Evolutionary conservation across 2,113 vertebrate species (phyloP), one percentile per base, ranked within the genome.

Genomic region (Microtus oregoni): DNA sequence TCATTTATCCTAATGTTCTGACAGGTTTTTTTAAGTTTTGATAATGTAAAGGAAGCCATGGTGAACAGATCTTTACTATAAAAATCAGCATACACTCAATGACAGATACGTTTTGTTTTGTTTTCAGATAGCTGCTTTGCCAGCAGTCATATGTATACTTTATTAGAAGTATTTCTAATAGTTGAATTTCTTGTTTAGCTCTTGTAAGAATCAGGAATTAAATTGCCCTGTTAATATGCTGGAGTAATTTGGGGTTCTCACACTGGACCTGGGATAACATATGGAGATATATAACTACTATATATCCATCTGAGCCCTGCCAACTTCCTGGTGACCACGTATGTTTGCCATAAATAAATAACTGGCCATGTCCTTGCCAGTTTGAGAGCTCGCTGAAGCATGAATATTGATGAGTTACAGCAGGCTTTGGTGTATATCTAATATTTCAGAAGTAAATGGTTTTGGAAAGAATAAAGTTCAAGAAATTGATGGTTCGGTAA

Each of bases 131-230:
- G 44, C 26, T 92, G 22, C 14, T 83, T 94, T 88, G 35, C 30
- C 13, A 76, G 38, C 6, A 87, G 6, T 44, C 14, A 35, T 15
- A 7, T 67, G 78, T 55, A 47, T 67, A 86, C 14, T 44, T 82
- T 38, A 87, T 32, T 79, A 30, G 47, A 78, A 89, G 55, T 89
- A 89, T 85, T 89, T 73, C 20, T 96, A 68, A 30, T 77, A 44
- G 30, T 77, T 91, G 3, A 55, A 58, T 10, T 77, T 50, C 63
- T 91, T 75, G 4, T 76, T 77, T 78, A 50, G 0, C 52, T 47
- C 12, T 70, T 47, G 9, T 65, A 11, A 65, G 30, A n/a, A 10
- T 72, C 28, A 52, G 13, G 44, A 28, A 67, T 75, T 70, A 6
- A 38, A 41, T 35, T 92, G 30, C 4, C 26, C 24, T 67, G 8